Conservation (phyloP, 2,797 vertebrate genomes). For the Anomalospiza imberbis region DNA sequence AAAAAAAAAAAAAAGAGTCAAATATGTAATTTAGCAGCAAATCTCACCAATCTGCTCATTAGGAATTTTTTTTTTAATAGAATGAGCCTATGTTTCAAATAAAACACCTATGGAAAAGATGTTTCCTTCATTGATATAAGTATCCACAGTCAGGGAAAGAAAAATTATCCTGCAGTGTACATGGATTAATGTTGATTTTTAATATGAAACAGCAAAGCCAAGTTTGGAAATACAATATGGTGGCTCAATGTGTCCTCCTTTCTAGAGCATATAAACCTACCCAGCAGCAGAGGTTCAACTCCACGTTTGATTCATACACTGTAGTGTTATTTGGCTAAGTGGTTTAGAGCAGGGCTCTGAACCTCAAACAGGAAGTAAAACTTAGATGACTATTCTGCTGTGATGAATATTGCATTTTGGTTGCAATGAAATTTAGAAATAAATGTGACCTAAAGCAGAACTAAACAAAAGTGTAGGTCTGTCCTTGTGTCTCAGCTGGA, state of each 20-base stretch:
- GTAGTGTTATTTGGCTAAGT: background rate
- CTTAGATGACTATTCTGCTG: background rate
- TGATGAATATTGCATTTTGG: background rate
- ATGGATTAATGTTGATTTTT: background rate
- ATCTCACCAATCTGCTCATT: background rate
- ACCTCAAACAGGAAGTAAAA: background rate
- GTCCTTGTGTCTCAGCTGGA: background rate
- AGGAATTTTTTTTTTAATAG: background rate
- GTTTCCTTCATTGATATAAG: background rate
- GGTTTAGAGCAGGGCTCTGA: background rate
- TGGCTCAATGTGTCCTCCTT: background rate
- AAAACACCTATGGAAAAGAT: background rate
- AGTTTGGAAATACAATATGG: background rate
- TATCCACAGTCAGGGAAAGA: background rate
- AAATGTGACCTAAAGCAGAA: background rate
- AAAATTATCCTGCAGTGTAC: background rate
- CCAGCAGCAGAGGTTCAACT: background rate
- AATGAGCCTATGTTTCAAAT: background rate
- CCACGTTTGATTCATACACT: fast-evolving
- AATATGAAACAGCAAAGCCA: background rate
- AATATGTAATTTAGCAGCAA: background rate
- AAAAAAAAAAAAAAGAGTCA: background rate
- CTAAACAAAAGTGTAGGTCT: background rate
- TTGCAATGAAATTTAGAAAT: background rate
- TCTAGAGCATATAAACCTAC: background rate